A percentile compares a stretch with the other conserved stretches of the same genome.
Evolutionary conservation across 1,140 invertebrate species (phyloP).

Genomic region (Heliconius hermathena): DNA sequence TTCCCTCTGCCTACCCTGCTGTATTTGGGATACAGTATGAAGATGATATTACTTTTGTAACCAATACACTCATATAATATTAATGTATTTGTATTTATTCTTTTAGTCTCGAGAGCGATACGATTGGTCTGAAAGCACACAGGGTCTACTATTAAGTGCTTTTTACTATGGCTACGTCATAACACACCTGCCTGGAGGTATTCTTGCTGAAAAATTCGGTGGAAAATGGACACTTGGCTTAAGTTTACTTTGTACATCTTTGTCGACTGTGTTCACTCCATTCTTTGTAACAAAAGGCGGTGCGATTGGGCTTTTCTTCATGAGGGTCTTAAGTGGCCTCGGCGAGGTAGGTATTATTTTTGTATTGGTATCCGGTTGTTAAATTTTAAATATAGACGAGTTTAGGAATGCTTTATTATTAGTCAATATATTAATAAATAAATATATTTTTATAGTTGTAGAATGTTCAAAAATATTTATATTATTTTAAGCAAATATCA

Average conservation of each 20-base stretch:
- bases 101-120: conserved; percentile 70
- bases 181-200: conserved; percentile 85
- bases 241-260: conserved; percentile 63
- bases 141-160: conserved; percentile 83
- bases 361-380: not conserved
- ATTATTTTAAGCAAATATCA: too few species aligned
- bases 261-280: conserved; percentile 66
- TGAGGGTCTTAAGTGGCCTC: conserved; percentile 85
- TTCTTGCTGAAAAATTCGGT: conserved; percentile 84
- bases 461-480: not conserved
- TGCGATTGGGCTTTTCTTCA: conserved; percentile 83
- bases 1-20: too few species aligned
- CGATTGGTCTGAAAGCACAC: conserved; percentile 83
- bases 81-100: not conserved
- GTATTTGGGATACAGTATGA: too few species aligned
- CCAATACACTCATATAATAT: not conserved
- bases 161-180: conserved; percentile 86
- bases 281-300: conserved; percentile 74
- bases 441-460: not conserved
- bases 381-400: not conserved
- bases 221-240: conserved; percentile 81
- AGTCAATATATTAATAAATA: not conserved
- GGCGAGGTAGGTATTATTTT: conserved; percentile 79
- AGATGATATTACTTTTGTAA: too few species aligned
- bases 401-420: not conserved